Evolutionary conservation across 2,888 invertebrate species (phyloP).

Genomic region (Pelosia muscerda): DNA sequence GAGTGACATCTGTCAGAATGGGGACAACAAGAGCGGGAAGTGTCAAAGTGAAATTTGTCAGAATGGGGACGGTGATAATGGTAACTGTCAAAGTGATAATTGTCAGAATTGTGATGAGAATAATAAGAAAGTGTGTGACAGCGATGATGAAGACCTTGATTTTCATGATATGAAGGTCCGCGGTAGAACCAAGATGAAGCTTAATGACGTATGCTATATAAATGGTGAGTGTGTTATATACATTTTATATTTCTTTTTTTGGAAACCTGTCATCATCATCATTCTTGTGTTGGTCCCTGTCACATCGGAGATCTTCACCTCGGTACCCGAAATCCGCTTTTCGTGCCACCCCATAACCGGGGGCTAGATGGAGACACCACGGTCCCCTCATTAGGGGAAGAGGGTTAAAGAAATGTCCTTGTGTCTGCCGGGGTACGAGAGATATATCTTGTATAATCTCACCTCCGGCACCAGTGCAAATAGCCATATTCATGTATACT

Average conservation of each 20-base stretch:
- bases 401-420: too few species aligned
- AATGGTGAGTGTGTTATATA: constrained; percentile 89
- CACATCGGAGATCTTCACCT: too few species aligned
- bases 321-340: too few species aligned
- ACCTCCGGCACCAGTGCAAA: too few species aligned
- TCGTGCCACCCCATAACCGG: too few species aligned
- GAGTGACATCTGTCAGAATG: constrained; percentile 22
- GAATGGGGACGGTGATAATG: constrained; percentile 32
- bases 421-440: too few species aligned
- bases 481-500: too few species aligned
- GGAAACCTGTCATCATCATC: too few species aligned
- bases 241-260: not conserved
- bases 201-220: constrained; percentile 97
- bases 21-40: constrained; percentile 10
- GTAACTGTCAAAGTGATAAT: constrained; percentile 14
- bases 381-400: too few species aligned
- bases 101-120: constrained; percentile 33
- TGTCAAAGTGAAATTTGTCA: constrained; percentile 51
- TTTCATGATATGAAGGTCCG: constrained; percentile 88
- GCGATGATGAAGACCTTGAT: constrained; percentile 60
- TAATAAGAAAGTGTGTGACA: constrained; percentile 33
- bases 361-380: too few species aligned
- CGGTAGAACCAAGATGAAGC: constrained; percentile 88
- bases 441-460: too few species aligned
- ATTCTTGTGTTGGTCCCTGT: too few species aligned